A percentile compares a stretch with the other conserved stretches of the same genome.
Conservation (phyloP, 2,888 invertebrate species). For the Teleogryllus oceanicus region DNA sequence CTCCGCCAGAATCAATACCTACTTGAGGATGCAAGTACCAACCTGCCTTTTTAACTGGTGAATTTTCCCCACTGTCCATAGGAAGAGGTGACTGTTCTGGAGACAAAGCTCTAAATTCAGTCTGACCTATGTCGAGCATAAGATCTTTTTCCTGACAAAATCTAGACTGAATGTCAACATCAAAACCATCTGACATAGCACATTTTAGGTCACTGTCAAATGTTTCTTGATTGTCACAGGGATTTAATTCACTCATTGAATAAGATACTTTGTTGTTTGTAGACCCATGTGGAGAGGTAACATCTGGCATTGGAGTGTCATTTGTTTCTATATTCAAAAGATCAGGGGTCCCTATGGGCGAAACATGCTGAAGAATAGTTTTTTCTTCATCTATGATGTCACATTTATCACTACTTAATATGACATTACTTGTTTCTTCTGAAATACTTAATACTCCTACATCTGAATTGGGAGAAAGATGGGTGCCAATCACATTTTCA, state of each 20-base stretch:
- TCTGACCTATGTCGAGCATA: not conserved
- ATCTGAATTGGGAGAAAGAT: not conserved
- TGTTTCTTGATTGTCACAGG: not conserved
- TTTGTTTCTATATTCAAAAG: not conserved
- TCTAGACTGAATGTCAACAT: not conserved
- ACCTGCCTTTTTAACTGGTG: slow-evolving; percentile 29
- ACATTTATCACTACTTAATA: not conserved
- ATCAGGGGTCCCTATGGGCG: not conserved
- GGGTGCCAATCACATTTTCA: not conserved
- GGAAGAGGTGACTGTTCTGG: not conserved
- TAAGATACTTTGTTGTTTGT: too few relatives aligned
- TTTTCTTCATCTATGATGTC: not conserved
- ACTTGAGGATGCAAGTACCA: slow-evolving; percentile 40
- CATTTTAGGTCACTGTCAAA: too few relatives aligned
- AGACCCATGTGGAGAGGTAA: not conserved
- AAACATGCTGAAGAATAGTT: not conserved
- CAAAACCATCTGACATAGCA: not conserved
- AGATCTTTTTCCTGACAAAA: not conserved
- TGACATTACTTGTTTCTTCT: not conserved
- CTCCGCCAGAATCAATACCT: not conserved
- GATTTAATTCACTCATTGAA: not conserved
- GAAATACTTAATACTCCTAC: slow-evolving; percentile 11
- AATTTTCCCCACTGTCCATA: not conserved
- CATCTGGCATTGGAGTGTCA: not conserved
- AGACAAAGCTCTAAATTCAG: not conserved